A percentile compares a stretch with the other conserved stretches of the same genome.
Conservation (phyloP, 1,140 invertebrate species). For the Leptinotarsa texana region DNA sequence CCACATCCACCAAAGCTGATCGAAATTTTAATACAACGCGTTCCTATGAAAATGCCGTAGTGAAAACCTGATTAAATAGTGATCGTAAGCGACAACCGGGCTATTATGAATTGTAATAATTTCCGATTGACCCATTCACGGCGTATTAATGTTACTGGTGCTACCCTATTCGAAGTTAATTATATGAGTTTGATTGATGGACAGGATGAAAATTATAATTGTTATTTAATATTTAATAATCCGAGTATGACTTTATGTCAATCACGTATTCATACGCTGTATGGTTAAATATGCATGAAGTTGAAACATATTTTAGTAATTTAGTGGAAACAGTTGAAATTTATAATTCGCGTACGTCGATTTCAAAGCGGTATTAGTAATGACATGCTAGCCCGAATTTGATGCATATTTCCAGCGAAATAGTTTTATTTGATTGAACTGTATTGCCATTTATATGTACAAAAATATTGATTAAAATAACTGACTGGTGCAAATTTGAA, state of each 20-base stretch:
- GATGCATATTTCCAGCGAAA: slow-evolving; percentile 15
- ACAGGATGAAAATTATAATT: slow-evolving; percentile 49
- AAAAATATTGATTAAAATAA: neutral
- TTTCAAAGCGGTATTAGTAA: slow-evolving; percentile 15
- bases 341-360: slow-evolving; percentile 18
- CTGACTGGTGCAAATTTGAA: too few relatives aligned
- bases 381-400: slow-evolving; percentile 20
- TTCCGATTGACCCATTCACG: slow-evolving; percentile 32
- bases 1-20: neutral
- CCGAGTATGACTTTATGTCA: slow-evolving; percentile 44
- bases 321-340: slow-evolving; percentile 22
- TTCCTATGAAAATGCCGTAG: neutral
- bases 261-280: slow-evolving; percentile 43
- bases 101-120: slow-evolving; percentile 25
- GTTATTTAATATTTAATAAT: slow-evolving; percentile 50
- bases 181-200: slow-evolving; percentile 46
- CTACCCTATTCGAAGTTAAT: slow-evolving; percentile 42
- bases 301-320: slow-evolving; percentile 26
- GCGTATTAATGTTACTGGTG: slow-evolving; percentile 28
- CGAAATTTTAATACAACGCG: neutral
- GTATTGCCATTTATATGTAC: neutral
- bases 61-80: slow-evolving; percentile 13
- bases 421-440: slow-evolving; percentile 12
- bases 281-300: slow-evolving; percentile 42
- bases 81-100: slow-evolving; percentile 22